Evolutionary conservation across 2,113 vertebrate genomes (phyloP).

Genomic region (Notothenia coriiceps): DNA sequence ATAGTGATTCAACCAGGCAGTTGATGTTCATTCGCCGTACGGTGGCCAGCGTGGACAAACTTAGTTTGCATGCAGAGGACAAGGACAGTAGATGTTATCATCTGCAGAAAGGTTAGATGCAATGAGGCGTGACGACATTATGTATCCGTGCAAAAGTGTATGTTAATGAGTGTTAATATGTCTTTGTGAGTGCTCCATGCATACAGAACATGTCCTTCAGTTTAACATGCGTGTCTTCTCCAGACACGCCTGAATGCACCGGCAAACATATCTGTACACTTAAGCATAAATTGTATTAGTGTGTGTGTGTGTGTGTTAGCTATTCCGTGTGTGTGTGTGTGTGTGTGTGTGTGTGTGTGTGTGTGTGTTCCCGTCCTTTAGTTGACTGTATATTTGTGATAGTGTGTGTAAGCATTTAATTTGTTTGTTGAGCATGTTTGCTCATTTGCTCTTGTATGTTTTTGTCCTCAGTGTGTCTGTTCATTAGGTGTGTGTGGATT

Average conservation of each 20-base stretch:
- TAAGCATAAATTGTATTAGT: background rate
- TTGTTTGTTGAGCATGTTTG: slow-evolving; percentile 3
- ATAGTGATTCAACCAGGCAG: background rate
- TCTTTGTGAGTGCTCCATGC: slow-evolving; percentile 17
- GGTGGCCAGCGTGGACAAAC: slow-evolving; percentile 15
- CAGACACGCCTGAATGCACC: background rate
- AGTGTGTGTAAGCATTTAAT: background rate
- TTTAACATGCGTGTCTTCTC: background rate
- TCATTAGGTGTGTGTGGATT: background rate
- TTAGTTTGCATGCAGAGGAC: background rate
- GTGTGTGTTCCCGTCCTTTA: background rate
- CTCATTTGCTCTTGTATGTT: background rate
- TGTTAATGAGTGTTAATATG: slow-evolving; percentile 29
- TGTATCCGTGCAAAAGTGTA: slow-evolving; percentile 7
- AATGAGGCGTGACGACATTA: slow-evolving; percentile 1
- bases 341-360: background rate
- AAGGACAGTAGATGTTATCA: slow-evolving; percentile 18
- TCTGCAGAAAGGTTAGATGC: slow-evolving; percentile 24
- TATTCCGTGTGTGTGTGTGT: background rate
- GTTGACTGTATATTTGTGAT: background rate
- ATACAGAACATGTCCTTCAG: background rate
- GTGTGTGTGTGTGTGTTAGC: background rate
- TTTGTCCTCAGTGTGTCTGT: background rate
- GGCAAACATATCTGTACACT: background rate
- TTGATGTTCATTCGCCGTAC: background rate